Evolutionary conservation across 1,140 invertebrate species (phyloP), one percentile per base, ranked within the genome.

Genomic region (Saccostrea cuccullata): DNA sequence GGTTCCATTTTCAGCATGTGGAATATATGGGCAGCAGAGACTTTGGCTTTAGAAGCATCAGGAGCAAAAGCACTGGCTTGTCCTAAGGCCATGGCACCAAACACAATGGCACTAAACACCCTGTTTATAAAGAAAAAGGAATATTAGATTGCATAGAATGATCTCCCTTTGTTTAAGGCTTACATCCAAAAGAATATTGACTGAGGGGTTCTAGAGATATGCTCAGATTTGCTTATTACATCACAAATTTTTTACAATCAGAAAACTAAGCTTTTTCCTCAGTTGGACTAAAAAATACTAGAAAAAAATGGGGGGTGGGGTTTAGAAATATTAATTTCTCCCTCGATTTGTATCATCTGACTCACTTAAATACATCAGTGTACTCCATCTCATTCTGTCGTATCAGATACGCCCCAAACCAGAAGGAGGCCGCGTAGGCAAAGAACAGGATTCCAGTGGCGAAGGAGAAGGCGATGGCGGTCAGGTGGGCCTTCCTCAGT

Each of bases 11-110:
- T 95, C 30, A 96, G 92, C 0, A 96, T 90, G 36, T 93, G 84
- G 70, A 95, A 95, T 20, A 96, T 95, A 13, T 93, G 88, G 11
- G 96, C 96, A 0, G 98, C 97, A 0, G 98, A 97, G 9, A 96
- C 94, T 90, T 97, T 96, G 4, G 98, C 98, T 91, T 97, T 97
- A 88, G 97, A 97, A 90, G 98, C 97, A 94, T 98, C 98, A 0
- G 98, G 98, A 4, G 98, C 97, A 94, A 98, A 98, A 0, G 97
- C 97, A 55, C 98, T 94, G 0, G 98, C 97, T 92, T 98, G 97
- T 0, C 97, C 98, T 92, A 98, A 96, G 96, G 98, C 97, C 96
- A 97, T 98, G 0, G 97, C 97, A 8, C 98, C 98, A 93, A 98
- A 97, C 67, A 98, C 96, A 58, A 98, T 95, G 0, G 97, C 96